Evolutionary conservation across 2,888 invertebrate species (phyloP), one percentile per base, ranked within the genome.

Genomic region (Tetragnatha montana): DNA sequence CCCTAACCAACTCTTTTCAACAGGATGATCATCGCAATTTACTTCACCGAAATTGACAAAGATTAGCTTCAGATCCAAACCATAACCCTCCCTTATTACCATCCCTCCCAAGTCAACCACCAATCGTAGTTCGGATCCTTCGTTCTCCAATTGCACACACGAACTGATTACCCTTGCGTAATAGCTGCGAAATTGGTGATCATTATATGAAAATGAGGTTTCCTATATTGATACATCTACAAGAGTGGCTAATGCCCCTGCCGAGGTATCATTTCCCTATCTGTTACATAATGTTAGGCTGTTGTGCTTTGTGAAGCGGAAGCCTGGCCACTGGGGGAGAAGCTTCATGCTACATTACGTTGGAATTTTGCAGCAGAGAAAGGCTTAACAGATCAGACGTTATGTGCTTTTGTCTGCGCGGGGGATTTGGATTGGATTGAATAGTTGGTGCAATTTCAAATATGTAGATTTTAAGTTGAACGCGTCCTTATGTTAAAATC

Each of bases 161-260:
- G 71, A 82, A 60, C 8, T 82, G 21, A 82, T 82, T 60, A 19
- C 60, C 49, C 51, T 51, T n/a, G 51, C n/a, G 47, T 82, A 82
- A 73, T 74, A 17, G 22, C 73, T 73, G 82, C 51, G 35, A 74
- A 82, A 74, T 82, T 51, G 74, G 74, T 35, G 73, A 82, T 82
- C 74, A 71, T 74, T 82, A 82, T 50, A 82, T 50, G 74, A 74
- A 74, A 73, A 82, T 74, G 73, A 60, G 73, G 71, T 73, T 82
- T 22, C 22, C 51, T 51, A 51, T 74, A 82, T 50, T 51, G 74
- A 73, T 51, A 60, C 22, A 74, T 71, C 60, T 21, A 60, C 51
- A 60, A 35, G 12, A 8, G 50, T 17, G 51, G 22, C 10, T 71
- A 60, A 60, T 60, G 12, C 60, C 17, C 12, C 4, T 4, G 17